Percentiles rank a stretch among this genome's conserved stretches.
Conservation (phyloP, 2,888 invertebrate genomes). For the Sarcophaga caerulescens region DNA sequence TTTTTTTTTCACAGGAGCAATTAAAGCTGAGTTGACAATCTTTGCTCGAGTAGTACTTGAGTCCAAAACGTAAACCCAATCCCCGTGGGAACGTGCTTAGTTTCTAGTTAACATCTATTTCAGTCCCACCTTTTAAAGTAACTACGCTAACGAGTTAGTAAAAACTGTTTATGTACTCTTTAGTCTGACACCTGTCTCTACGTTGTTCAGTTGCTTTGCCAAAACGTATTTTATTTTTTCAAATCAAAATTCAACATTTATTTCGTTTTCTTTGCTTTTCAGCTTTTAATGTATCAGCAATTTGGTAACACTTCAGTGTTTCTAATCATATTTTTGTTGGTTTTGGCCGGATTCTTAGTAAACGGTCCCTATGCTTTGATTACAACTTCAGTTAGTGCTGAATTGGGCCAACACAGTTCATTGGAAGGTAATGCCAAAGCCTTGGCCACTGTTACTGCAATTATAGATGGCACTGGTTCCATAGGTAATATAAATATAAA, state of each 20-base stretch:
- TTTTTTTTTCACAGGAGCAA: too few relatives aligned
- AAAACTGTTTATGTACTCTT: too few relatives aligned
- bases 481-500: slow-evolving; percentile 73
- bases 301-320: slow-evolving; percentile 85
- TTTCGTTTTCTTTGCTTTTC: slow-evolving; percentile 72
- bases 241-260: background rate
- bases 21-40: too few relatives aligned
- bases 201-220: too few relatives aligned
- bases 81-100: too few relatives aligned
- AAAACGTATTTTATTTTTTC: too few relatives aligned
- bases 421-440: slow-evolving; percentile 93
- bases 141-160: too few relatives aligned
- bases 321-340: slow-evolving; percentile 86
- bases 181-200: too few relatives aligned
- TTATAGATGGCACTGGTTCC: slow-evolving; percentile 96
- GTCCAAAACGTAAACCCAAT: too few relatives aligned
- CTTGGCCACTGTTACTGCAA: slow-evolving; percentile 97
- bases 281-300: slow-evolving; percentile 91
- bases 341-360: slow-evolving; percentile 90
- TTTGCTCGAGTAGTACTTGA: too few relatives aligned
- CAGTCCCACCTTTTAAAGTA: too few relatives aligned
- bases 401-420: slow-evolving; percentile 92
- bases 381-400: slow-evolving; percentile 97
- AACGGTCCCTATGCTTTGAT: slow-evolving; percentile 98
- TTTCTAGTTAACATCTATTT: too few relatives aligned